These are phyloP conservation scores for Pseudachorutes palmiensis DNA, from an alignment of 1,140 invertebrate genomes.

Conservation along the genomic window DNA sequence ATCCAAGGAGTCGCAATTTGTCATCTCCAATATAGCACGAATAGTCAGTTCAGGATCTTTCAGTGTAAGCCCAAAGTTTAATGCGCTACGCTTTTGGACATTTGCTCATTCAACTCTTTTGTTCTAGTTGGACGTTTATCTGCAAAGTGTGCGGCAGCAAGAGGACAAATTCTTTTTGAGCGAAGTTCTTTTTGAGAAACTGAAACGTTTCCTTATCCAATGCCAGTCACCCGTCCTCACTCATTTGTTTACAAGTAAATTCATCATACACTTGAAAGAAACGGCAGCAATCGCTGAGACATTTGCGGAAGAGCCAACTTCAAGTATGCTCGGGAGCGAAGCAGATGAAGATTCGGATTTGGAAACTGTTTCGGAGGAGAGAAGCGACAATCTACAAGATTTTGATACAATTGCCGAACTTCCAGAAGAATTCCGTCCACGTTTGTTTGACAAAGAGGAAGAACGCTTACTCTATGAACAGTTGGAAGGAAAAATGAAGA, in stretches of 20 bases:
- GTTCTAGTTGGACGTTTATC: not conserved
- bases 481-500: slow-evolving; percentile 1
- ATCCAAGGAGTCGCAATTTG: slow-evolving; percentile 12
- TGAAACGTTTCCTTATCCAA: slow-evolving; percentile 19
- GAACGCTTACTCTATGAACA: not conserved
- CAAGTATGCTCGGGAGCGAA: not conserved
- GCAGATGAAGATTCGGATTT: not conserved
- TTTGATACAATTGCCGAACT: not conserved
- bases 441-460: slow-evolving; percentile 3
- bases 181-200: slow-evolving; percentile 1
- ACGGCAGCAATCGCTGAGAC: slow-evolving; percentile 3
- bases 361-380: not conserved
- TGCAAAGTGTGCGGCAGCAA: not conserved
- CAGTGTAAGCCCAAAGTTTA: slow-evolving; percentile 7
- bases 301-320: not conserved
- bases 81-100: not conserved
- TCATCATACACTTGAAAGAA: slow-evolving; percentile 18
- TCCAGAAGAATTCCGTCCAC: not conserved
- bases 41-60: not conserved
- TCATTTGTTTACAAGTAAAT: slow-evolving; percentile 21
- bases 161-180: slow-evolving; percentile 14
- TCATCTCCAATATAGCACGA: not conserved
- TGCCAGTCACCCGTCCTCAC: slow-evolving; percentile 9
- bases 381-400: not conserved
- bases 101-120: not conserved